These are phyloP conservation scores for Thaumetopoea pityocampa DNA, from an alignment of 1,140 invertebrate genomes.

Conservation along the genomic window DNA sequence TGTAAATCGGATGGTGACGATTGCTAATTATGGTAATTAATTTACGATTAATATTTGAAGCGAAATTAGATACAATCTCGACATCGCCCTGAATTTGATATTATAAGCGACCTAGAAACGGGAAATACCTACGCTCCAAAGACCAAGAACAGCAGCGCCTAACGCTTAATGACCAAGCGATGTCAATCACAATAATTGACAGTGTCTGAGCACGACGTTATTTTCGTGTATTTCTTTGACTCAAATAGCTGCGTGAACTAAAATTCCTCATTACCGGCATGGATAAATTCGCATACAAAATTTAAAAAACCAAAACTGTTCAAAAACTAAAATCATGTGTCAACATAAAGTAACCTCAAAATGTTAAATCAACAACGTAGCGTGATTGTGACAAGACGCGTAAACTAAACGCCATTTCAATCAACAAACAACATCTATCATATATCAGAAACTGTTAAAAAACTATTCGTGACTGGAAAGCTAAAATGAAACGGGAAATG, in stretches of 20 bases:
- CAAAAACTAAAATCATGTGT: constrained; percentile 36
- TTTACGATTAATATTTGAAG: constrained; percentile 11
- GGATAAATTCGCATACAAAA: neutral
- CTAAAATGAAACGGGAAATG: constrained; percentile 47
- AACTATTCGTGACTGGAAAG: constrained; percentile 11
- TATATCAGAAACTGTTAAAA: constrained; percentile 7
- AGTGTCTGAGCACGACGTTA: constrained; percentile 44
- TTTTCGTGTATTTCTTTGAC: constrained; percentile 41
- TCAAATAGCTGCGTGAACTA: constrained; percentile 24
- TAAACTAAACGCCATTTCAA: constrained; percentile 14
- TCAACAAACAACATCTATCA: constrained; percentile 18
- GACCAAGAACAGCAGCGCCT: constrained; percentile 13
- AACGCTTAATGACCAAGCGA: constrained; percentile 52
- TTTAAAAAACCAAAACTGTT: constrained; percentile 15
- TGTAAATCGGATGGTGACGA: too few species aligned
- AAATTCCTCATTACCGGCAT: constrained; percentile 13
- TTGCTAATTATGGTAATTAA: constrained; percentile 10
- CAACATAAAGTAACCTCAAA: constrained; percentile 71
- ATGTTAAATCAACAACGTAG: constrained; percentile 58
- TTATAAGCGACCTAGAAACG: constrained; percentile 24
- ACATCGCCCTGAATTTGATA: constrained; percentile 6
- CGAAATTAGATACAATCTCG: neutral
- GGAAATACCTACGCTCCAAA: constrained; percentile 18
- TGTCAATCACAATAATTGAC: constrained; percentile 73
- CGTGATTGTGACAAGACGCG: constrained; percentile 45